Base-by-base conservation (phyloP, 2,888 invertebrate species). In the Trissolcus japonicus region DNA sequence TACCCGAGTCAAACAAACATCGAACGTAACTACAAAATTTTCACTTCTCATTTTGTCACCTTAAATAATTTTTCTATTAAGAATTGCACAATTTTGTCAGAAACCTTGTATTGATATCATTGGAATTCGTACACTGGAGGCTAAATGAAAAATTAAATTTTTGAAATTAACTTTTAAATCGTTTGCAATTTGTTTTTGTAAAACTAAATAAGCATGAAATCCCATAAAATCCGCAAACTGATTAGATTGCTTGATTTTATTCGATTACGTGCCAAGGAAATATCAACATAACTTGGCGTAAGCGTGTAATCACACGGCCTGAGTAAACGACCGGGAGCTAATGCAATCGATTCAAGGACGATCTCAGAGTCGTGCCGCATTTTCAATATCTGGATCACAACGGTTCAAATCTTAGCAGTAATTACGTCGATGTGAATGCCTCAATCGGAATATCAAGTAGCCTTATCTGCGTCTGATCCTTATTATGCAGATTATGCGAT, bases 401-500 rank as follows among this genome's bases (percentile, higher is more conserved):
- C 67, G 53, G 57, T 59, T 59, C 59, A 68, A 68, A 69, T 69
- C 69, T 66, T 53, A 43, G 43, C 59, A 17, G 63, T 63, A 75
- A 63, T 75, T 69, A 65, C 25, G 43, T 21, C 53, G 40, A 59
- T 65, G 68, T 41, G 57, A 68, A 62, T 46, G 63, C 50, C 59
- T 48, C 41, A 63, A 75, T 75, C 55, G 25, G 68, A 68, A 68
- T 75, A 75, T 75, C 50, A 68, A 68, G 55, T 55, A 59, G 74
- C 59, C 21, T 25, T 76, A 69, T 76, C 76, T 60, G 51, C 51
- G 65, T 61, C 65, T 65, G 61, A 76, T 65, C 65, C 60, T 65
- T 69, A 65, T 76, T 76, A 76, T 76, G 69, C 51, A 76, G 56
- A 76, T 69, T 68, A 40, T 41, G 54, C 59, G 75, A 76, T 76